phyloP scores from a whole-genome alignment of 2,888 invertebrate genomes.

The Uloborus plumipes region DNA sequence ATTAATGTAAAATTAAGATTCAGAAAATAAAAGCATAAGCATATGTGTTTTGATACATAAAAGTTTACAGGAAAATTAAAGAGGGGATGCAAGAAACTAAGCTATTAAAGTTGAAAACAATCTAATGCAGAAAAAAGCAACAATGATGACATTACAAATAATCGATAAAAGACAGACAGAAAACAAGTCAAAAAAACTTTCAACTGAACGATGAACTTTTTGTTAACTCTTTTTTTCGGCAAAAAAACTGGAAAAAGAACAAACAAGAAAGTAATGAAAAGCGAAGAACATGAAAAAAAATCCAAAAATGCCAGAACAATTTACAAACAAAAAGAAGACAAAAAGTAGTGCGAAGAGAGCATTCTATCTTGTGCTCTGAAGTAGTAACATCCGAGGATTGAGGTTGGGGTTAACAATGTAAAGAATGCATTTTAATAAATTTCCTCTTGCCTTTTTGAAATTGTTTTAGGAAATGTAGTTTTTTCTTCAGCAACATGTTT shows the following conservation, averaged over 20 bases:
- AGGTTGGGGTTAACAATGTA: slow-evolving; percentile 51
- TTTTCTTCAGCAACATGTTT: slow-evolving; percentile 23
- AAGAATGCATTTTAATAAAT: slow-evolving; percentile 57
- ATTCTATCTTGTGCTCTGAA: slow-evolving; percentile 37
- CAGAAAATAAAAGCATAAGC: no score
- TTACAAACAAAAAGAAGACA: neutral
- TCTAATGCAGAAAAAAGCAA: no score
- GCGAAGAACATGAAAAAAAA: slow-evolving; percentile 6
- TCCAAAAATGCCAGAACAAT: slow-evolving; percentile 4
- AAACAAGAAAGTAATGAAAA: slow-evolving; percentile 11
- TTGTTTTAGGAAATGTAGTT: neutral
- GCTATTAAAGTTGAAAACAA: no score
- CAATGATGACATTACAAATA: no score
- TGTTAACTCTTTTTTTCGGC: neutral
- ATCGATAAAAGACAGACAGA: no score
- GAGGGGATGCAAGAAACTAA: no score
- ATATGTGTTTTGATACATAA: no score
- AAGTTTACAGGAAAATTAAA: no score
- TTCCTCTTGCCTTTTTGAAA: slow-evolving; percentile 24
- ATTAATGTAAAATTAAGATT: no score
- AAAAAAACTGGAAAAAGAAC: slow-evolving; percentile 18
- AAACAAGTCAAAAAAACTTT: no score
- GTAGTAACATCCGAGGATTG: slow-evolving; percentile 46
- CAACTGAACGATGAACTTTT: no score
- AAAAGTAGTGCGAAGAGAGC: slow-evolving; percentile 16